Evolutionary conservation across 2,113 vertebrate species (phyloP).

Genomic region (Lagopus muta): DNA sequence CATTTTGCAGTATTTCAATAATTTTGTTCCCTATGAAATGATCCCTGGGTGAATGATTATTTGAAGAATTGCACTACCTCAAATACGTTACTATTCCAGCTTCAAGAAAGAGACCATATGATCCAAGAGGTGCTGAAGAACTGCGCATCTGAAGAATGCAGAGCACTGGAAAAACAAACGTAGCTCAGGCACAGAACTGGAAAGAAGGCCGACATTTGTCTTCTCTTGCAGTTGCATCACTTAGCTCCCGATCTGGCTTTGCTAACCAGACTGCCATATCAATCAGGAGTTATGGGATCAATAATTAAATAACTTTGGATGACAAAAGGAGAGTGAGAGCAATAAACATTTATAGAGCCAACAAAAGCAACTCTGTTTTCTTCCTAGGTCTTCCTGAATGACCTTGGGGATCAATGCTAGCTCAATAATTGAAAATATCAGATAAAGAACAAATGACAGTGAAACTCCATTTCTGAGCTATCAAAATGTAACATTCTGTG

Average conservation of each 20-base stretch:
- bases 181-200: background rate
- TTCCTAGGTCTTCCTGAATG: background rate
- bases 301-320: background rate
- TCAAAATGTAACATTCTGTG: background rate
- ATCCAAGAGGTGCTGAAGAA: background rate
- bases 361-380: background rate
- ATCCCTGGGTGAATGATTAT: background rate
- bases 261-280: background rate
- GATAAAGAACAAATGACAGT: background rate
- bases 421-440: constrained; percentile 14
- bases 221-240: background rate
- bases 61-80: background rate
- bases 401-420: background rate
- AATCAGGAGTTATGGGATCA: background rate
- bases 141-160: background rate
- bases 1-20: background rate
- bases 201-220: background rate
- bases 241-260: background rate
- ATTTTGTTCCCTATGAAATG: background rate
- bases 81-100: background rate
- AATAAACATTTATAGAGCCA: background rate
- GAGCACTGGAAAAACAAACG: background rate
- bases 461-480: background rate
- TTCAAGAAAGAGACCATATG: background rate
- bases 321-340: background rate